Percentiles rank a stretch among this genome's conserved stretches.
phyloP scores from a whole-genome alignment of 2,888 invertebrate species.

The Nymphalis urticae region DNA sequence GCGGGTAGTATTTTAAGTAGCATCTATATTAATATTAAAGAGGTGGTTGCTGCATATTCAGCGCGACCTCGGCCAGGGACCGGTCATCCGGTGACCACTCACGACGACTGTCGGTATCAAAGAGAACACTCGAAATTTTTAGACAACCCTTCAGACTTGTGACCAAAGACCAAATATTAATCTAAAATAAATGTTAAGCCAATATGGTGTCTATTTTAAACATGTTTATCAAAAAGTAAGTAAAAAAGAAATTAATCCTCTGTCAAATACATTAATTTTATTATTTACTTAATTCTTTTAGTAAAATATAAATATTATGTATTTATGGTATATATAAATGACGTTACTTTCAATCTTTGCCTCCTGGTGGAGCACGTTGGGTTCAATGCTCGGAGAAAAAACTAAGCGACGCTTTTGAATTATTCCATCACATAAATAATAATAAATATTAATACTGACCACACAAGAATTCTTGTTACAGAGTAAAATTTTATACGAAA shows the following conservation, averaged over 20 bases:
- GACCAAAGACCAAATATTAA: not conserved
- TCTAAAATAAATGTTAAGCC: not conserved
- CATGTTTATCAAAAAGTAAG: not conserved
- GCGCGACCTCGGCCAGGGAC: constrained; percentile 68
- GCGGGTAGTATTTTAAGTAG: constrained; percentile 65
- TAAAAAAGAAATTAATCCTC: no score
- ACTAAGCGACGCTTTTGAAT: constrained; percentile 38
- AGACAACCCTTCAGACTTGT: not conserved
- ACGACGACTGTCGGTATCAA: constrained; percentile 24
- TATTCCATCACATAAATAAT: constrained; percentile 40
- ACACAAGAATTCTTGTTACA: constrained; percentile 38
- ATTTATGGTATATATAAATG: constrained; percentile 1
- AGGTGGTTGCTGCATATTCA: constrained; percentile 67
- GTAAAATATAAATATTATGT: not conserved
- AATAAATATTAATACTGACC: constrained; percentile 38
- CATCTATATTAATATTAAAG: constrained; percentile 69
- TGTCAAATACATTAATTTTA: no score
- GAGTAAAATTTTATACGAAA: constrained; percentile 25
- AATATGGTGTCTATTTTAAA: not conserved
- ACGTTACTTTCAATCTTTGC: constrained; percentile 25
- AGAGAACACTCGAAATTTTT: not conserved
- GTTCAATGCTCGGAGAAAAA: constrained; percentile 37
- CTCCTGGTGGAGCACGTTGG: constrained; percentile 29
- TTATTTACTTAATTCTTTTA: not conserved
- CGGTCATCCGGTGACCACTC: constrained; percentile 59